Evolutionary conservation across 2,888 invertebrate genomes (phyloP).

Genomic region (Euclidia mi): DNA sequence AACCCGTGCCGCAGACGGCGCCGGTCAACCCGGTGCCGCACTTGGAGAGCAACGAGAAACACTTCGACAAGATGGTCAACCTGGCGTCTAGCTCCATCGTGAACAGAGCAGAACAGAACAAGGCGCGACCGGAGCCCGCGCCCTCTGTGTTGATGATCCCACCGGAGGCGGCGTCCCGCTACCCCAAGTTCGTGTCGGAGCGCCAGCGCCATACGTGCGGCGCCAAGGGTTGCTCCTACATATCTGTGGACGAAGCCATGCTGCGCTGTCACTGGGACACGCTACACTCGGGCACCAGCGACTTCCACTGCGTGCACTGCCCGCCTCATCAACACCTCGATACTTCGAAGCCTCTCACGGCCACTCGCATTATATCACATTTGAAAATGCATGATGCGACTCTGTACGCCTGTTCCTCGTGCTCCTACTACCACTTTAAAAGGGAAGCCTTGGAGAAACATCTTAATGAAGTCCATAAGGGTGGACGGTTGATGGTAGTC

Average conservation of each 20-base stretch:
- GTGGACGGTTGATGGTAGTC: conserved; percentile 77
- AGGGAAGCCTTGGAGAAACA: conserved; percentile 92
- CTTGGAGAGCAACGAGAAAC: conserved; percentile 93
- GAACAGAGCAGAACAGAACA: conserved; percentile 61
- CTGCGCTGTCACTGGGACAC: conserved; percentile 93
- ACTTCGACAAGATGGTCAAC: conserved; percentile 96
- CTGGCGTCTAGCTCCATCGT: conserved; percentile 92
- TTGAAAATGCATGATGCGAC: conserved; percentile 93
- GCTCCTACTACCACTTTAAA: conserved; percentile 91
- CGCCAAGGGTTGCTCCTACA: conserved; percentile 92
- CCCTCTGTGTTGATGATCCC: conserved; percentile 47
- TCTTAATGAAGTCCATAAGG: conserved; percentile 90
- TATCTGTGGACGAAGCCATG: conserved; percentile 93
- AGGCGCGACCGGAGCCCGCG: conserved; percentile 44
- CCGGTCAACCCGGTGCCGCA: conserved; percentile 96
- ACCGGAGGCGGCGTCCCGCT: conserved; percentile 64
- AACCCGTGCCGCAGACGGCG: conserved; percentile 91
- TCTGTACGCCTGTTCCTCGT: conserved; percentile 93
- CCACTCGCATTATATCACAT: conserved; percentile 92
- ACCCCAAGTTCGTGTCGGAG: conserved; percentile 88
- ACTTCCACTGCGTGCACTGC: conserved; percentile 94
- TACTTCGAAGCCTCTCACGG: conserved; percentile 80
- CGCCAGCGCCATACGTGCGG: conserved; percentile 93
- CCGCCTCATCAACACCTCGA: conserved; percentile 88
- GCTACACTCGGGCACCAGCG: conserved; percentile 91